These are phyloP conservation scores for Lutraria rhynchaena DNA, from an alignment of 1,140 invertebrate genomes.

Conservation along the genomic window DNA sequence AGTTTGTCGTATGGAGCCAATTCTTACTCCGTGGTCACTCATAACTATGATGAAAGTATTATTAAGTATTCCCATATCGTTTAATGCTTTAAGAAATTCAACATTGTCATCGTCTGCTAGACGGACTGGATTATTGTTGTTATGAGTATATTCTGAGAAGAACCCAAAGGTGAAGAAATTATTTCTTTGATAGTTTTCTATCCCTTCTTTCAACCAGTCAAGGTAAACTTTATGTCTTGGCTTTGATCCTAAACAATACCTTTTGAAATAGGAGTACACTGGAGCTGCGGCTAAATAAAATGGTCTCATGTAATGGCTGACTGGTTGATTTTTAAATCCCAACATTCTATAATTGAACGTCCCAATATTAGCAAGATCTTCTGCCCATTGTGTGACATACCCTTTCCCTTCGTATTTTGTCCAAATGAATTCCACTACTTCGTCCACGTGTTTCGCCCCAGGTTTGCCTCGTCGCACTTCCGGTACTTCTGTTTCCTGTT, in stretches of 20 bases:
- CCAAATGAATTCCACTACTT: constrained; percentile 78
- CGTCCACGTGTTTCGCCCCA: constrained; percentile 87
- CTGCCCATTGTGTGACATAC: constrained; percentile 90
- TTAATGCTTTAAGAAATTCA: constrained; percentile 87
- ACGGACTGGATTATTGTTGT: constrained; percentile 89
- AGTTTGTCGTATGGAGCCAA: constrained; percentile 90
- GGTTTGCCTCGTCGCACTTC: constrained; percentile 87
- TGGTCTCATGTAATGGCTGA: constrained; percentile 94
- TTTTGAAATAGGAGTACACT: constrained; percentile 83
- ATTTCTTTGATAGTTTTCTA: constrained; percentile 6
- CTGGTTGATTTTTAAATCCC: constrained; percentile 92
- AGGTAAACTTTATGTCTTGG: constrained; percentile 89
- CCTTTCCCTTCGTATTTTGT: constrained; percentile 81
- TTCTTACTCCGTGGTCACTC: constrained; percentile 96
- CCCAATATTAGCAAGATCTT: constrained; percentile 92
- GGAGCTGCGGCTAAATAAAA: constrained; percentile 87
- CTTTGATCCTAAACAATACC: constrained; percentile 88
- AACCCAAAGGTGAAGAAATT: constrained; percentile 89
- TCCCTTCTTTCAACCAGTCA: constrained; percentile 86
- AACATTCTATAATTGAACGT: constrained; percentile 96
- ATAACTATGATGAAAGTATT: constrained; percentile 89
- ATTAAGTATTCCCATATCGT: constrained; percentile 83
- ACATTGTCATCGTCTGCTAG: constrained; percentile 87
- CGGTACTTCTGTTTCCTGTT: constrained; percentile 88
- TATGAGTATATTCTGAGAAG: constrained; percentile 93